Conservation (phyloP, 2,797 vertebrate species). For the Brachyalestes nurse region DNA sequence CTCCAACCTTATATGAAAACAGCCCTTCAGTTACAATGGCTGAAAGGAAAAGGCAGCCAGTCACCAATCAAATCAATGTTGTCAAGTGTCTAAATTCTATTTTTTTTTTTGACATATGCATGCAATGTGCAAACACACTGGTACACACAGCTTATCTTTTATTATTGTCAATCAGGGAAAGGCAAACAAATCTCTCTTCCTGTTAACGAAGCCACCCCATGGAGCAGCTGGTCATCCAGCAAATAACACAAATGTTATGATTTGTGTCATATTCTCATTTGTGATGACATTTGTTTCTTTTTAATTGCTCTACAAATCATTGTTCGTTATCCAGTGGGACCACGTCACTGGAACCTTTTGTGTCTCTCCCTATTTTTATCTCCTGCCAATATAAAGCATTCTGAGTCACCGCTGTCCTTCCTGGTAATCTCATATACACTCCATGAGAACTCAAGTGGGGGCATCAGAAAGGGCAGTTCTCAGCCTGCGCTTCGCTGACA, state of each 20-base stretch:
- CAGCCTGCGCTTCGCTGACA: slow-evolving; percentile 16
- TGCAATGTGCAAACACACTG: slow-evolving; percentile 48
- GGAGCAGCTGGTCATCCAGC: slow-evolving; percentile 19
- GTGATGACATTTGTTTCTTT: neutral
- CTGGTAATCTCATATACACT: slow-evolving; percentile 40
- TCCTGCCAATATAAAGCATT: slow-evolving; percentile 22
- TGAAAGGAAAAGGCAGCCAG: slow-evolving; percentile 64
- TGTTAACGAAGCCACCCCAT: neutral
- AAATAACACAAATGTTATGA: neutral
- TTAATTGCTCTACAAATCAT: slow-evolving; percentile 3
- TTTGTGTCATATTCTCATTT: neutral
- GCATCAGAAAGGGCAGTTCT: slow-evolving; percentile 27
- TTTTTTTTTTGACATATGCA: slow-evolving; percentile 1
- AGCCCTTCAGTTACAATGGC: slow-evolving; percentile 76
- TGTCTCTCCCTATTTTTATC: slow-evolving; percentile 33
- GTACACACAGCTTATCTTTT: neutral
- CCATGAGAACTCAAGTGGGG: slow-evolving; percentile 16
- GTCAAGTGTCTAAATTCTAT: neutral
- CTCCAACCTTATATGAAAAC: slow-evolving; percentile 66
- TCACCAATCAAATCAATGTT: slow-evolving; percentile 62
- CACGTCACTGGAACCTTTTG: slow-evolving; percentile 11
- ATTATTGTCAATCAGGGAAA: neutral
- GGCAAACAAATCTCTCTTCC: slow-evolving; percentile 52
- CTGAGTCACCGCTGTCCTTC: slow-evolving; percentile 52
- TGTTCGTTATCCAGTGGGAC: neutral